phyloP scores from a whole-genome alignment of 2,113 vertebrate species.

The Ciconia stormi region DNA sequence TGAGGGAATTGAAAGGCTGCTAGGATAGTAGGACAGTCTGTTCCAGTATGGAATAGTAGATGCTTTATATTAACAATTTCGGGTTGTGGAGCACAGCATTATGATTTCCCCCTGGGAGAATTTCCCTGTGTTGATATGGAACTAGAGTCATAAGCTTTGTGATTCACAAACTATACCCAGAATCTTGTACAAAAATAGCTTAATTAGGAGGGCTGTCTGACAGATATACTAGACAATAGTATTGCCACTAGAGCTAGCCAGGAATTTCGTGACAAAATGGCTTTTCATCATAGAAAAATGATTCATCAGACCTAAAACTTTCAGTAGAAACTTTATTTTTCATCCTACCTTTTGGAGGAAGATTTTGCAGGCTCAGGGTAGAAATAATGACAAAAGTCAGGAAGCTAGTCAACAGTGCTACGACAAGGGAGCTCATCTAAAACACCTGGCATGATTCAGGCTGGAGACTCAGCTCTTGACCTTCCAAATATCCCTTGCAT shows the following conservation, averaged over 20 bases:
- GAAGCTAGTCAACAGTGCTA: background rate
- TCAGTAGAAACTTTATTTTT: background rate
- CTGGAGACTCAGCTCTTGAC: background rate
- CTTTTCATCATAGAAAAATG: slow-evolving; percentile 16
- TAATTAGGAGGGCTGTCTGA: slow-evolving; percentile 34
- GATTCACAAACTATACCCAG: slow-evolving; percentile 5
- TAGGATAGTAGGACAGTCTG: background rate
- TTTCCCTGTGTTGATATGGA: slow-evolving; percentile 3
- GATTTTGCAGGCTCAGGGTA: background rate
- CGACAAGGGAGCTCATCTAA: background rate
- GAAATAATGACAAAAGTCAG: background rate
- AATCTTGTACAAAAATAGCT: slow-evolving; percentile 11
- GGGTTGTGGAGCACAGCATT: background rate
- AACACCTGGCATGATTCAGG: background rate
- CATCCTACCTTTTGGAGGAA: background rate
- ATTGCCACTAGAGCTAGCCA: background rate
- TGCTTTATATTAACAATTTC: background rate
- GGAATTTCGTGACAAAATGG: slow-evolving; percentile 19
- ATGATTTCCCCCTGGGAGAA: background rate
- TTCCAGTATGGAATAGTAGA: background rate
- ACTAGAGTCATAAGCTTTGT: background rate
- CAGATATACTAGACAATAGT: background rate
- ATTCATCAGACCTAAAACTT: background rate
- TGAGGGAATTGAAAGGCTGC: background rate
- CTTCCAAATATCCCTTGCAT: accelerated